Percentiles rank a stretch among this genome's conserved stretches.
These are phyloP conservation scores for Microctenopoma stevenorrisi DNA, from an alignment of 2,797 vertebrate genomes.

Conservation along the genomic window DNA sequence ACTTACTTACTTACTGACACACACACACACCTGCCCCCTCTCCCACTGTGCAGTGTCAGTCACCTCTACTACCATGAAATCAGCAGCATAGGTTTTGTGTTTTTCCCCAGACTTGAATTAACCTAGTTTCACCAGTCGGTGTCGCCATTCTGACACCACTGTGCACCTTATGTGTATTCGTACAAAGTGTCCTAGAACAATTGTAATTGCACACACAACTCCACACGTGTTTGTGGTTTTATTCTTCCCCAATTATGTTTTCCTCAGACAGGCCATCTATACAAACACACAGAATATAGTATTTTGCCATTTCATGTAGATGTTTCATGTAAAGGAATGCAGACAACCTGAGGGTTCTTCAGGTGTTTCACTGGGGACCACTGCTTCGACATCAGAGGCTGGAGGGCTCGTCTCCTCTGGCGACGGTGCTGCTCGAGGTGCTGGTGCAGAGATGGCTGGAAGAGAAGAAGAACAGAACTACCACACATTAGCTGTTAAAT, in stretches of 20 bases:
- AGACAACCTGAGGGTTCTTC: slow-evolving; percentile 69
- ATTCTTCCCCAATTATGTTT: neutral
- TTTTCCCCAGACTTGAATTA: slow-evolving; percentile 9
- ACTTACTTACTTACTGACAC: no score
- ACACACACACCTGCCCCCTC: no score
- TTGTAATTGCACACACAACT: neutral
- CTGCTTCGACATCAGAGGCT: slow-evolving; percentile 5
- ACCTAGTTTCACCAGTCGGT: slow-evolving; percentile 23
- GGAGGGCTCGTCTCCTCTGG: slow-evolving; percentile 33
- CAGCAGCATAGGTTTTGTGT: neutral
- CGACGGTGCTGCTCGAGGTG: slow-evolving; percentile 42
- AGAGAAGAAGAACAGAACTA: slow-evolving; percentile 16
- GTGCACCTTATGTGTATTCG: neutral
- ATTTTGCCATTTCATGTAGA: slow-evolving; percentile 11
- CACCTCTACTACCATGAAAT: no score
- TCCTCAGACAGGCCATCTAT: slow-evolving; percentile 6
- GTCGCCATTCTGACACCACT: slow-evolving; percentile 11
- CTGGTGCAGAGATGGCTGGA: slow-evolving; percentile 56
- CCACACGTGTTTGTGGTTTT: neutral
- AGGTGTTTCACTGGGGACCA: slow-evolving; percentile 46
- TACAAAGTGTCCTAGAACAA: neutral
- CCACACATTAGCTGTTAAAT: neutral
- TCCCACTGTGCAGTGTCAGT: no score
- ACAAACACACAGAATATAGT: slow-evolving; percentile 2
- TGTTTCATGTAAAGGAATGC: neutral